A percentile compares a stretch with the other conserved stretches of the same genome.
phyloP scores from a whole-genome alignment of 2,888 invertebrate genomes.

The Lepidonotus clava region DNA sequence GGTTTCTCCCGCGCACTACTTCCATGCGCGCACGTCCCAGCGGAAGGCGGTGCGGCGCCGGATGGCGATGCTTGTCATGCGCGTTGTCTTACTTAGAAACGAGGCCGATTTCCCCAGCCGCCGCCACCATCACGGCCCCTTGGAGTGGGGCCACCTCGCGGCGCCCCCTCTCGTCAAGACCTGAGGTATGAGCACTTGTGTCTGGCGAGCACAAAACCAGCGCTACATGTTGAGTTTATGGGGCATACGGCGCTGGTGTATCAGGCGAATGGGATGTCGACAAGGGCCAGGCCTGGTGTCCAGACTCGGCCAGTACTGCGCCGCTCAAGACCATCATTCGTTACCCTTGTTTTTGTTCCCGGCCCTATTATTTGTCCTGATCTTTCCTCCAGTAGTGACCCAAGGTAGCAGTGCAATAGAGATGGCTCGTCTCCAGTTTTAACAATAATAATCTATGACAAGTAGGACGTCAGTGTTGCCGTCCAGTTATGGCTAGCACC shows the following conservation, averaged over 20 bases:
- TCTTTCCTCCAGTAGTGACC: no score
- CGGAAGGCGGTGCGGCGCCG: background rate
- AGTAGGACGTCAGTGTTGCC: no score
- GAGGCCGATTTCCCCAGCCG: no score
- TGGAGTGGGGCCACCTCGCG: no score
- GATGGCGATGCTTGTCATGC: background rate
- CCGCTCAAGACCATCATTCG: background rate
- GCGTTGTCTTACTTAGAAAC: no score
- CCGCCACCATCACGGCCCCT: background rate
- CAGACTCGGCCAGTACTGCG: background rate
- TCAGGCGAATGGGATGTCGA: slow-evolving; percentile 11
- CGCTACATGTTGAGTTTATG: background rate
- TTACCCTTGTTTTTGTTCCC: background rate
- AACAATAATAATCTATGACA: no score
- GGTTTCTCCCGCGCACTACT: background rate
- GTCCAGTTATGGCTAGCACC: no score
- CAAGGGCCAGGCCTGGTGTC: background rate
- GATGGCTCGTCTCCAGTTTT: no score
- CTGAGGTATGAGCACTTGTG: no score
- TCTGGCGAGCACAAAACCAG: background rate
- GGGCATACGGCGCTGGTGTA: background rate
- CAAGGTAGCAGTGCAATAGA: no score
- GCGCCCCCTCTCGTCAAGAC: no score
- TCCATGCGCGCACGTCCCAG: background rate
- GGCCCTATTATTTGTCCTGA: no score